These are phyloP conservation scores for Acanthococcus lagerstroemiae DNA, from an alignment of 2,888 invertebrate genomes.

Conservation along the genomic window DNA sequence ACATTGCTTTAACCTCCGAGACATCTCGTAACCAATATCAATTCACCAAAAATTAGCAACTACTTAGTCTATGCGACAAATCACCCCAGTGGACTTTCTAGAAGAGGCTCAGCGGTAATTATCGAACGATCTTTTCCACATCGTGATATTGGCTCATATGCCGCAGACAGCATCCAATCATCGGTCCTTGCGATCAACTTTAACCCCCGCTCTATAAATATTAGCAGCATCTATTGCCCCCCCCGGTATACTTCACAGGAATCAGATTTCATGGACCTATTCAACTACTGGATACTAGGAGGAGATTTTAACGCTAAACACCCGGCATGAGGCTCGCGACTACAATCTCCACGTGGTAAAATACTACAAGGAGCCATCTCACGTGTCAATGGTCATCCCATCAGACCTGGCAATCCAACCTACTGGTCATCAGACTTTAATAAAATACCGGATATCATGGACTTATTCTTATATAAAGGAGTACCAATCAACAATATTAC, in stretches of 20 bases:
- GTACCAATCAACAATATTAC: neutral
- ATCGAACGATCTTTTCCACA: neutral
- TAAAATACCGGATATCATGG: neutral
- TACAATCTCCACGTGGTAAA: neutral
- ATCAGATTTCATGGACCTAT: constrained; percentile 6
- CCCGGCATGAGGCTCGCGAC: constrained; percentile 9
- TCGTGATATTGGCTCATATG: neutral
- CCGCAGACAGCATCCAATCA: constrained; percentile 12
- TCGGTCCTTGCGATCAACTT: neutral
- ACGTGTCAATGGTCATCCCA: neutral
- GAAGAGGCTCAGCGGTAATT: neutral
- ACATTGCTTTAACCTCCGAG: constrained; percentile 10
- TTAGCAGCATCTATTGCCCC: constrained; percentile 17
- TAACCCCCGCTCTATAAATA: neutral
- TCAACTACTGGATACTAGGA: neutral
- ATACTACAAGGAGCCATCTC: constrained; percentile 7
- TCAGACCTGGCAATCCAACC: constrained; percentile 4
- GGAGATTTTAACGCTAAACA: constrained; percentile 16
- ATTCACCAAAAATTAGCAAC: neutral
- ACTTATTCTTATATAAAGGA: neutral
- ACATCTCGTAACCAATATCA: neutral
- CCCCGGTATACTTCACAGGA: neutral
- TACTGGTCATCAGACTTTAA: neutral
- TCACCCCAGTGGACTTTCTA: neutral
- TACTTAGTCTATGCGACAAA: neutral